phyloP scores from a whole-genome alignment of 2,113 vertebrate species.

The Gymnocephalus cernua region DNA sequence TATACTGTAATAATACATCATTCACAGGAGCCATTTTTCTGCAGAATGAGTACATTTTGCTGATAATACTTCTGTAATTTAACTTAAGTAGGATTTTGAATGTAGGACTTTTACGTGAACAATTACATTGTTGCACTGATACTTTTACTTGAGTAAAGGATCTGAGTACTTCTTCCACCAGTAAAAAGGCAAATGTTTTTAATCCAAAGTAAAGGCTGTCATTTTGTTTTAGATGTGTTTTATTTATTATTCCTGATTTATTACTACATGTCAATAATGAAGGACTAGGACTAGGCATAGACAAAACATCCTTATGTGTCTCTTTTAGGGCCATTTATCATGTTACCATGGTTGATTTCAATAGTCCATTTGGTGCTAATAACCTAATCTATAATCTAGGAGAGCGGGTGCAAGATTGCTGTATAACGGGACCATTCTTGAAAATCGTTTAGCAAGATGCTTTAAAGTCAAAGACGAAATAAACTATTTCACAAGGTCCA shows the following conservation, averaged over 20 bases:
- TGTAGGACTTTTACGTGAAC: background rate
- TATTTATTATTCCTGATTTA: background rate
- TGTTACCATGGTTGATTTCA: constrained; percentile 1
- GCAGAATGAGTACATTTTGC: background rate
- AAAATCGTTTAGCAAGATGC: constrained; percentile 8
- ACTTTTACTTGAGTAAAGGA: background rate
- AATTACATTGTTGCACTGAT: no score
- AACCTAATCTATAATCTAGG: constrained; percentile 10
- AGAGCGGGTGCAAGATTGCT: constrained; percentile 3
- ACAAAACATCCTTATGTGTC: background rate
- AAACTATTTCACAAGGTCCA: background rate
- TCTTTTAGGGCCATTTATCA: background rate
- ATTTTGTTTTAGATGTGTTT: background rate
- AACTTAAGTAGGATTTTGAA: background rate
- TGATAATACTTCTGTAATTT: background rate
- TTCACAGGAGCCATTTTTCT: background rate
- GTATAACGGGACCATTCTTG: constrained; percentile 11
- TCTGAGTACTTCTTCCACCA: background rate
- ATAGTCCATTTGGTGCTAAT: constrained; percentile 23
- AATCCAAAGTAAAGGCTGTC: background rate
- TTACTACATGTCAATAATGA: background rate
- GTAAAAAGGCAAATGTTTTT: background rate
- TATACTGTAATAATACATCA: background rate
- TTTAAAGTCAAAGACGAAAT: background rate
- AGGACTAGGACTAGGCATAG: background rate